phyloP scores from a whole-genome alignment of 2,113 vertebrate genomes.

The Chaetops frenatus region DNA sequence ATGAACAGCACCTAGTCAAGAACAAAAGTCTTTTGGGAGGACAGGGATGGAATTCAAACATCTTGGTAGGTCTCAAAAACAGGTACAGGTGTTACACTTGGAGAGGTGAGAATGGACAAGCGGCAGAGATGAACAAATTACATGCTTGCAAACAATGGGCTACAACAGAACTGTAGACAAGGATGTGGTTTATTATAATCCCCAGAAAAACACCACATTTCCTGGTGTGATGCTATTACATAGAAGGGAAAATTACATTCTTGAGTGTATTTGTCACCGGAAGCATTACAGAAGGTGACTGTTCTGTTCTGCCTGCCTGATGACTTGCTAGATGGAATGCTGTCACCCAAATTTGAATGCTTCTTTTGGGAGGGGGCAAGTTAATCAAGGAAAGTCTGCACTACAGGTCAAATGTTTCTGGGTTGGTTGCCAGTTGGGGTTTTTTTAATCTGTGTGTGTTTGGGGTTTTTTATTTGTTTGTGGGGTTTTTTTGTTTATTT shows the following conservation, averaged over 20 bases:
- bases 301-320: neutral
- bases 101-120: neutral
- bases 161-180: slow-evolving; percentile 3
- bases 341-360: neutral
- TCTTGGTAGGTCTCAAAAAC: neutral
- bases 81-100: neutral
- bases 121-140: slow-evolving; percentile 3
- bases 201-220: neutral
- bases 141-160: neutral
- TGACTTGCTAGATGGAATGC: neutral
- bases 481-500: neutral
- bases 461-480: neutral
- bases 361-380: neutral
- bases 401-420: neutral
- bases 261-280: slow-evolving; percentile 9
- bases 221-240: slow-evolving; percentile 7
- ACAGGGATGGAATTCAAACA: neutral
- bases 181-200: slow-evolving; percentile 16
- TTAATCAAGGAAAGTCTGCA: neutral
- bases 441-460: neutral
- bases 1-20: neutral
- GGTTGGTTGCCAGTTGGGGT: neutral
- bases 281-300: slow-evolving; percentile 3
- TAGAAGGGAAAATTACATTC: slow-evolving; percentile 20
- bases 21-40: neutral